Evolutionary conservation across 2,113 vertebrate species (phyloP).

Genomic region (Cromileptes altivelis): DNA sequence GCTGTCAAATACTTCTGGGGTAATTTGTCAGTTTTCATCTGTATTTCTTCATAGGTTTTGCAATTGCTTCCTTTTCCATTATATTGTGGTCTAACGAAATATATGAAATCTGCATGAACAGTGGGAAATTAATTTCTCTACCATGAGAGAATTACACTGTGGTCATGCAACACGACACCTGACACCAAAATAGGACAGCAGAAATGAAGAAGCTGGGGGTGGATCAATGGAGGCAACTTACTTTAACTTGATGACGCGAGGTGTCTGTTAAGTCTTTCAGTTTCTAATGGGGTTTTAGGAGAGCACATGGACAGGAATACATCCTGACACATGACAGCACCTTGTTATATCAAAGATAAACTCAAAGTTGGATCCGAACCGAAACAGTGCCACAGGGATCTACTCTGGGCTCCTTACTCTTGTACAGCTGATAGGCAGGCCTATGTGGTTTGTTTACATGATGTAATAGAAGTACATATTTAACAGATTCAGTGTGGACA

Average conservation of each 20-base stretch:
- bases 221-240: not conserved
- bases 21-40: not conserved
- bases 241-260: not conserved
- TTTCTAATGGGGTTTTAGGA: too few relatives aligned
- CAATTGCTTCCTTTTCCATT: not conserved
- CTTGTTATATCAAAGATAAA: too few relatives aligned
- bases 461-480: too few relatives aligned
- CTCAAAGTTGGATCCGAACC: too few relatives aligned
- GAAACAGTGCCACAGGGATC: too few relatives aligned
- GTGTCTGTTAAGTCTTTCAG: too few relatives aligned
- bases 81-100: not conserved
- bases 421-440: too few relatives aligned
- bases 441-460: too few relatives aligned
- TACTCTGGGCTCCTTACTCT: too few relatives aligned
- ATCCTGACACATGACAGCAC: too few relatives aligned
- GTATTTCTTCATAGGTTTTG: not conserved
- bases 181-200: not conserved
- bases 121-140: not conserved
- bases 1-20: slow-evolving; percentile 12
- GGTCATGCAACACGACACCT: not conserved
- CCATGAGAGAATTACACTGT: not conserved
- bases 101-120: not conserved
- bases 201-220: not conserved
- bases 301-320: too few relatives aligned
- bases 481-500: too few relatives aligned